phyloP scores from a whole-genome alignment of 2,113 vertebrate species.

The Triplophysa siluroides region DNA sequence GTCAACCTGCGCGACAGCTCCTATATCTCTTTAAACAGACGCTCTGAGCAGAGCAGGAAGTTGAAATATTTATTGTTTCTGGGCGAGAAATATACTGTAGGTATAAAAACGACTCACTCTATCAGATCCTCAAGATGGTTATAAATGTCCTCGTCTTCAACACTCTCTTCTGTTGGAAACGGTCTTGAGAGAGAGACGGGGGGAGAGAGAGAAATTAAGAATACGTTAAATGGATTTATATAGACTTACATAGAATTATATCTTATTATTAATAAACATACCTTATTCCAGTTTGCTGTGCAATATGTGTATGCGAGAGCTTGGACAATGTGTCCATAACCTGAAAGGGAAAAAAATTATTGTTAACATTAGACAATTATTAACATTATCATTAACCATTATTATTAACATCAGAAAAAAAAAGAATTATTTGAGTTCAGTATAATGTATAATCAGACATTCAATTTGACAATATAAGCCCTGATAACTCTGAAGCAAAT shows the following conservation, averaged over 20 bases:
- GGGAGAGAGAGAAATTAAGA: neutral
- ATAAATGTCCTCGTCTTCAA: conserved; percentile 92
- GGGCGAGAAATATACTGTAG: neutral
- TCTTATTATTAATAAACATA: conserved; percentile 56
- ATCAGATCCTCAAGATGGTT: conserved; percentile 94
- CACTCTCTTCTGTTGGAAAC: conserved; percentile 90
- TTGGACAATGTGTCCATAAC: conserved; percentile 94
- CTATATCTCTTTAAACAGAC: neutral
- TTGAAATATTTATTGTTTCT: neutral
- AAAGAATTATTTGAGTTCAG: too few relatives aligned
- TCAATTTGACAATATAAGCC: neutral
- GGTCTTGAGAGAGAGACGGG: conserved; percentile 70
- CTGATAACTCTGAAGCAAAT: too few relatives aligned
- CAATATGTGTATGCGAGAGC: conserved; percentile 83
- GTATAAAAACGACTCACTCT: conserved; percentile 80
- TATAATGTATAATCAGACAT: neutral
- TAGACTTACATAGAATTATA: too few relatives aligned
- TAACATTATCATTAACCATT: too few relatives aligned
- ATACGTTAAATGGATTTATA: neutral
- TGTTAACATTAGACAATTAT: too few relatives aligned
- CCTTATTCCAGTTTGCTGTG: conserved; percentile 88
- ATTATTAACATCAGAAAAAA: too few relatives aligned
- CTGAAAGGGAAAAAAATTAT: conserved; percentile 67
- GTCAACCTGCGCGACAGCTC: neutral
- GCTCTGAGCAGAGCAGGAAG: neutral